phyloP scores from a whole-genome alignment of 2,888 invertebrate genomes.

The Mycalesis mineus region DNA sequence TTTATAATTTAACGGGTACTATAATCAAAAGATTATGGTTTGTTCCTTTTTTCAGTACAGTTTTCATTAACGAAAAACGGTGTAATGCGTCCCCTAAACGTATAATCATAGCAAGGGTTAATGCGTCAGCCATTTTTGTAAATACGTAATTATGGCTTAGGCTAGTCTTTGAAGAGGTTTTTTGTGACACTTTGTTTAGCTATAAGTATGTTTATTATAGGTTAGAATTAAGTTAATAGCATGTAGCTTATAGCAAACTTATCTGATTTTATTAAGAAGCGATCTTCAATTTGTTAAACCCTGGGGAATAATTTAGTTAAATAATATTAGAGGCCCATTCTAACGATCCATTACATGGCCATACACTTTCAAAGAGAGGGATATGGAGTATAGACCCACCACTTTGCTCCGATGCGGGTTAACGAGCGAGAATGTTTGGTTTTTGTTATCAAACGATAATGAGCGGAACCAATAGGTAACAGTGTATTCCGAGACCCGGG shows the following conservation, averaged over 20 bases:
- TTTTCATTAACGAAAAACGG: constrained; percentile 56
- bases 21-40: constrained; percentile 67
- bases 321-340: no score
- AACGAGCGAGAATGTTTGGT: no score
- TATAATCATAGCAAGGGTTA: constrained; percentile 55
- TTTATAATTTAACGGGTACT: constrained; percentile 59
- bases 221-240: background rate
- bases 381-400: no score
- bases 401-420: no score
- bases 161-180: constrained; percentile 24
- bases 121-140: constrained; percentile 51
- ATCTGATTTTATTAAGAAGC: no score
- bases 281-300: no score
- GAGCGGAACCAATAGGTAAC: no score
- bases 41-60: constrained; percentile 71
- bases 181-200: constrained; percentile 28
- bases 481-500: no score
- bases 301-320: no score
- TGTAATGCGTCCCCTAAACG: constrained; percentile 38
- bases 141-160: constrained; percentile 62
- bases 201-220: background rate
- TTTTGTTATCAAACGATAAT: no score
- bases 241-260: background rate
- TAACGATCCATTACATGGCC: no score
- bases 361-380: no score